These are phyloP conservation scores for Timandra comae DNA, from an alignment of 2,888 invertebrate species.

Conservation along the genomic window DNA sequence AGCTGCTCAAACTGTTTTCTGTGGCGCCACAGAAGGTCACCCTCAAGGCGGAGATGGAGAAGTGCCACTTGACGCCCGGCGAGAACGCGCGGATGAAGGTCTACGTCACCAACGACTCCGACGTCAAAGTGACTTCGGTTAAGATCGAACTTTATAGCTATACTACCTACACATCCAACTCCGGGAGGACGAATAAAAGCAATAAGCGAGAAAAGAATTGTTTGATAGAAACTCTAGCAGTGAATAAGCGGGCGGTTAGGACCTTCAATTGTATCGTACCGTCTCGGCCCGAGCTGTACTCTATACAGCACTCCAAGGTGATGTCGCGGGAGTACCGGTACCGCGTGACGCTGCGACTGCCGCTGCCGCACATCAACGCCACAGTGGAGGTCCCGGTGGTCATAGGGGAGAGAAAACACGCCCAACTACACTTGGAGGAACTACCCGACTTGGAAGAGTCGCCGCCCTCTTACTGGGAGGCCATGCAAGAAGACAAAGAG, in stretches of 20 bases:
- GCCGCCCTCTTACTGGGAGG: too few relatives aligned
- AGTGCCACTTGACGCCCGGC: conserved; percentile 8
- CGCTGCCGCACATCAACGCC: conserved; percentile 11
- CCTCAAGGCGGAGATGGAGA: conserved; percentile 13
- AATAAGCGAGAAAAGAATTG: conserved; percentile 2
- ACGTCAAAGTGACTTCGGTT: conserved; percentile 5
- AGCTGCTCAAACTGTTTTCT: conserved; percentile 6
- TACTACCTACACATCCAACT: conserved; percentile 13
- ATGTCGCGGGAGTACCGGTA: conserved; percentile 10
- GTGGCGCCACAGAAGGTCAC: conserved; percentile 6
- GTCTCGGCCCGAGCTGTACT: conserved; percentile 5
- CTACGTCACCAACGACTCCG: conserved; percentile 10
- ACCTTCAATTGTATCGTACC: conserved; percentile 6
- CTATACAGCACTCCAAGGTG: conserved; percentile 6
- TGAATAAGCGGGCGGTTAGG: background rate
- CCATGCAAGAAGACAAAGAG: conserved; percentile 4
- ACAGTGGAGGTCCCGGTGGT: conserved; percentile 8
- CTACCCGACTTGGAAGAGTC: too few relatives aligned
- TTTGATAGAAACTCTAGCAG: background rate
- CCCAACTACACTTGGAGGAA: too few relatives aligned
- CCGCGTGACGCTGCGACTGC: conserved; percentile 10
- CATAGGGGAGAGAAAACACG: too few relatives aligned
- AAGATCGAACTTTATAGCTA: conserved; percentile 6
- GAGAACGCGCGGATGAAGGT: conserved; percentile 8
- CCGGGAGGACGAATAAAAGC: conserved; percentile 2